These are phyloP conservation scores for Periplaneta americana DNA, from an alignment of 1,140 invertebrate genomes.

Conservation along the genomic window DNA sequence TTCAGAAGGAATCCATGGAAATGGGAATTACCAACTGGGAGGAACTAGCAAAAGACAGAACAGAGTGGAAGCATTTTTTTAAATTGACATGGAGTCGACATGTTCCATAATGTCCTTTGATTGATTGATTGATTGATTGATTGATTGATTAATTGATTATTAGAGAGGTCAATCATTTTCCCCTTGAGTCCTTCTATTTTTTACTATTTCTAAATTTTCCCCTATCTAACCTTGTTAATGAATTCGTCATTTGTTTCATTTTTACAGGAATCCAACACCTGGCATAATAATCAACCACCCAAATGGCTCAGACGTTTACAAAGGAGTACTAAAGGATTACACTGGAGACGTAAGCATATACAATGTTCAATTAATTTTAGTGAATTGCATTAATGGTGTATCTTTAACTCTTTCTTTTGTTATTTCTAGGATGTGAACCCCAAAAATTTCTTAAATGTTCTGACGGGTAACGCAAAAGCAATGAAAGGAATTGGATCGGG, in stretches of 20 bases:
- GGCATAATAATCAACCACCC: conserved; percentile 56
- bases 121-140: no score
- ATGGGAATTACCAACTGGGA: no score
- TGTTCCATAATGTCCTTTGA: no score
- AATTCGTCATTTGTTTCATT: not conserved
- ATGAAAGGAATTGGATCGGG: conserved; percentile 44
- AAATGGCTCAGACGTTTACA: conserved; percentile 51
- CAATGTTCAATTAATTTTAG: not conserved
- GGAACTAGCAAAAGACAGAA: no score
- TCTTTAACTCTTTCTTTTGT: not conserved
- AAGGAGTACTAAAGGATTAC: conserved; percentile 53
- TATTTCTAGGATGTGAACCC: conserved; percentile 44
- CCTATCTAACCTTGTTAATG: no score
- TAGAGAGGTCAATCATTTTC: no score
- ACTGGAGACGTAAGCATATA: conserved; percentile 40
- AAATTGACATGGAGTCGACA: no score
- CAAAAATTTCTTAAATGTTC: conserved; percentile 48
- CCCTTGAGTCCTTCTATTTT: no score
- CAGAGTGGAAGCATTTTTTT: no score
- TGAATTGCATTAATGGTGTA: not conserved
- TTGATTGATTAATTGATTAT: no score
- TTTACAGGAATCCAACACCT: conserved; percentile 47
- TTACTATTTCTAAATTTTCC: no score
- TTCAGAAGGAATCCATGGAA: no score
- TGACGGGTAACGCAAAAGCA: conserved; percentile 43